A percentile compares a stretch with the other conserved stretches of the same genome.
phyloP scores from a whole-genome alignment of 2,888 invertebrate genomes.

The Tridacna gigas region DNA sequence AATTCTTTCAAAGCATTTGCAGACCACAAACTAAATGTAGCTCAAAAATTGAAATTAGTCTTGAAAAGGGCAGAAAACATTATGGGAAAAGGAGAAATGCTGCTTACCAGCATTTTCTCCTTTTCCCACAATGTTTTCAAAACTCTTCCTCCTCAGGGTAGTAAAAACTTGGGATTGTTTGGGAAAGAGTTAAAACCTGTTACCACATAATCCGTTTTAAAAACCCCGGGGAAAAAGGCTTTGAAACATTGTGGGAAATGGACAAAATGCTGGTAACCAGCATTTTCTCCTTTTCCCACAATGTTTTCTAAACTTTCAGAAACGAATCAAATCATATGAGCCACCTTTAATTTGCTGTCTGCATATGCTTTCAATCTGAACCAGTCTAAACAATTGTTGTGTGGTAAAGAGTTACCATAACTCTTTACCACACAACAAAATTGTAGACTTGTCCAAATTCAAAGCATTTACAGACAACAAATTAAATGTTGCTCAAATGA shows the following conservation, averaged over 20 bases:
- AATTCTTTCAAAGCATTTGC: too few species aligned
- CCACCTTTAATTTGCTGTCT: too few species aligned
- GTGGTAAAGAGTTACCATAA: too few species aligned
- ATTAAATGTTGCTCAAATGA: too few species aligned
- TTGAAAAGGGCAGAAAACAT: background rate
- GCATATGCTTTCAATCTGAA: too few species aligned
- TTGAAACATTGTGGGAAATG: background rate
- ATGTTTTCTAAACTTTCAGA: background rate
- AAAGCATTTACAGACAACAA: too few species aligned
- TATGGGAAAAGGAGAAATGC: background rate
- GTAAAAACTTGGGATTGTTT: background rate
- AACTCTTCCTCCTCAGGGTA: background rate
- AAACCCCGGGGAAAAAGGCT: background rate
- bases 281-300: background rate
- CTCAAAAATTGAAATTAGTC: too few species aligned
- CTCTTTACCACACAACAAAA: too few species aligned
- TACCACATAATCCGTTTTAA: background rate
- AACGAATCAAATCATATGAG: too few species aligned
- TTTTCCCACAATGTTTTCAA: conserved; percentile 8
- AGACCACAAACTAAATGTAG: too few species aligned
- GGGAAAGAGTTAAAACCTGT: background rate
- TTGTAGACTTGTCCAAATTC: too few species aligned
- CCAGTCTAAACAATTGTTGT: too few species aligned
- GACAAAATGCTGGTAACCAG: background rate
- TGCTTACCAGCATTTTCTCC: background rate